Evolutionary conservation across 2,888 invertebrate genomes (phyloP), one percentile per base, ranked within the genome.

Genomic region (Aporophyla nigra): DNA sequence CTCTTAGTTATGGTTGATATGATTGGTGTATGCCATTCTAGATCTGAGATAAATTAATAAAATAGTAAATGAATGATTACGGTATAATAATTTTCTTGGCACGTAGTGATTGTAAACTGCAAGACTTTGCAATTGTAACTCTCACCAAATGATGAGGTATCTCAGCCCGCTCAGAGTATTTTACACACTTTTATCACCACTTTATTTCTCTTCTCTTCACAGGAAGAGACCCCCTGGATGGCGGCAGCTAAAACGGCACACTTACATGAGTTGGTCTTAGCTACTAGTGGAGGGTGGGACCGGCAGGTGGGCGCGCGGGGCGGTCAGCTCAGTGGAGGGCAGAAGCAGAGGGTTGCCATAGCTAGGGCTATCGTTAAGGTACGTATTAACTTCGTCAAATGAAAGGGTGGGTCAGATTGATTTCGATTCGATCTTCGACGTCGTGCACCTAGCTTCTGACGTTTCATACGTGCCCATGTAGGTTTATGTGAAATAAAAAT

Each of bases 331-430:
- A 99, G 99, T 90, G 99, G 99, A 53, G 99, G 99, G 0, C 99
- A 99, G 94, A 98, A 98, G 89, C 99, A 99, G 92, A 97, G 99
- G 86, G 98, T 99, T 46, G 99, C 99, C 49, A 99, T 99, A 89
- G 99, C 99, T 0, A 96, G 99, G 85, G 99, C 99, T 21, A 97
- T 99, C 54, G 98, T 99, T 68, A 99, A 99, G 97, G 98, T 98
- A 91, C 40, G 56, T 33, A 63, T 71, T 33, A 19, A 12, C 10
- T 61, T 33, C 21, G n/a, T 10, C 1, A 46, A 27, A 12, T 54
- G 10, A n/a, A n/a, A n/a, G 9, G 10, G 53, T n/a, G n/a, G 12
- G 12, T n/a, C n/a, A 54, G n/a, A 24, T 54, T n/a, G n/a, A n/a
- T 12, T 12, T 54, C n/a, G 5, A 54, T n/a, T n/a, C n/a, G n/a